These are phyloP conservation scores for Terebella lapidaria DNA, from an alignment of 2,888 invertebrate species.

Conservation along the genomic window DNA sequence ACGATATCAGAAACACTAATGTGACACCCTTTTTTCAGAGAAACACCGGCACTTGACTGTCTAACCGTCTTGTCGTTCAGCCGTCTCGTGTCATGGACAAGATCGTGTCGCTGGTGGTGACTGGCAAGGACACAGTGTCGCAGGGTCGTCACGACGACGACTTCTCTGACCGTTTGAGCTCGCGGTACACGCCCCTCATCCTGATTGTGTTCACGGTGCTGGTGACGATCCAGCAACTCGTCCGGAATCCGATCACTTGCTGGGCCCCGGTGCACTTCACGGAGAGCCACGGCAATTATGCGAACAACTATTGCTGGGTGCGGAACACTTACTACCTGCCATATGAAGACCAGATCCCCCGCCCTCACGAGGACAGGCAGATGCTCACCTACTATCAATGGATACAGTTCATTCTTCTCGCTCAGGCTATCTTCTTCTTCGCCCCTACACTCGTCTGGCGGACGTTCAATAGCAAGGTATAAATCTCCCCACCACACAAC, in stretches of 20 bases:
- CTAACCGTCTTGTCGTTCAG: too few species aligned
- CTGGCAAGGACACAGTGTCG: not conserved
- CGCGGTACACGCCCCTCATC: conserved; percentile 14
- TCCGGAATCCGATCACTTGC: conserved; percentile 21
- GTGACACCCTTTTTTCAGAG: too few species aligned
- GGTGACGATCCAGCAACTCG: conserved; percentile 10
- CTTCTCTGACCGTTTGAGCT: conserved; percentile 10
- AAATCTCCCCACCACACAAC: too few species aligned
- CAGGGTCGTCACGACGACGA: conserved; percentile 16
- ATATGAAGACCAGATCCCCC: conserved; percentile 18
- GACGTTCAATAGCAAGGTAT: conserved; percentile 13
- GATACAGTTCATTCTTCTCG: conserved; percentile 41
- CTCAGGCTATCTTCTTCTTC: conserved; percentile 48
- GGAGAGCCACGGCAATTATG: conserved; percentile 20
- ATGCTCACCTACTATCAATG: conserved; percentile 30
- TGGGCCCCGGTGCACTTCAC: conserved; percentile 25
- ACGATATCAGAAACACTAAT: too few species aligned
- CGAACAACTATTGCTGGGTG: conserved; percentile 25
- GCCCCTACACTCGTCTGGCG: conserved; percentile 28
- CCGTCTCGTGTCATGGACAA: not conserved
- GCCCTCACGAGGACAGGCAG: conserved; percentile 3
- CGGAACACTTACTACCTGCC: conserved; percentile 21
- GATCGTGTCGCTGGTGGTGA: not conserved
- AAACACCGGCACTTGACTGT: too few species aligned
- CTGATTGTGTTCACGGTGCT: conserved; percentile 18